Conservation (phyloP, 2,888 invertebrate species). For the Sympetrum striolatum region DNA sequence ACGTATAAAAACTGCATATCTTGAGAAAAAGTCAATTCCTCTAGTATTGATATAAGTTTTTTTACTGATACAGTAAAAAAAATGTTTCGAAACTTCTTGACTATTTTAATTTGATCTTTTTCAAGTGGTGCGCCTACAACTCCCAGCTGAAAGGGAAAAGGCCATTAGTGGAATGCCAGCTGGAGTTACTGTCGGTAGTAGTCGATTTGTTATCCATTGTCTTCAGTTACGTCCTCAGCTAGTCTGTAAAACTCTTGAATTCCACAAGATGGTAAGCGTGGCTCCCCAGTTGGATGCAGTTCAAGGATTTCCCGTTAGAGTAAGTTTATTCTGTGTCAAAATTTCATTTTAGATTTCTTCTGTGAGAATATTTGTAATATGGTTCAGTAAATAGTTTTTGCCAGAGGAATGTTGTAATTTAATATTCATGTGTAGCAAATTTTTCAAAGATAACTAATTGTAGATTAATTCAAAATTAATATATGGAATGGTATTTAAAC, state of each 20-base stretch:
- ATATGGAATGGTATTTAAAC: too few relatives aligned
- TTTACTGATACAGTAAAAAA: background rate
- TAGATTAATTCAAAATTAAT: too few relatives aligned
- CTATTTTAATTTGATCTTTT: slow-evolving; percentile 45
- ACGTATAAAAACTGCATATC: too few relatives aligned
- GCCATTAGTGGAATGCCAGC: slow-evolving; percentile 23
- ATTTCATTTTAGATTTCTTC: too few relatives aligned
- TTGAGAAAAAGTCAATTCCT: too few relatives aligned
- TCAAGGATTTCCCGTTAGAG: slow-evolving; percentile 78
- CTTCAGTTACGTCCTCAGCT: slow-evolving; percentile 83
- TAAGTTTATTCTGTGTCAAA: slow-evolving; percentile 56
- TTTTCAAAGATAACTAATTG: too few relatives aligned
- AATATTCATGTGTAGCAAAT: too few relatives aligned
- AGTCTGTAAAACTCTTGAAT: slow-evolving; percentile 80
- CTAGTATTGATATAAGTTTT: background rate
- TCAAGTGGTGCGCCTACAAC: slow-evolving; percentile 66
- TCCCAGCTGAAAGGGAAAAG: slow-evolving; percentile 68
- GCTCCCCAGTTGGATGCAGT: slow-evolving; percentile 73
- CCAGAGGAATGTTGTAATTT: too few relatives aligned
- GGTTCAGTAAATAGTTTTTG: background rate
- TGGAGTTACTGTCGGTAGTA: slow-evolving; percentile 53
- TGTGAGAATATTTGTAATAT: background rate
- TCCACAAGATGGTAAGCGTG: slow-evolving; percentile 76
- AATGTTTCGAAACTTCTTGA: background rate
- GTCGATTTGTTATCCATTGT: slow-evolving; percentile 87